phyloP scores from a whole-genome alignment of 2,797 vertebrate genomes.

The Pseudotriccus pelzelni region DNA sequence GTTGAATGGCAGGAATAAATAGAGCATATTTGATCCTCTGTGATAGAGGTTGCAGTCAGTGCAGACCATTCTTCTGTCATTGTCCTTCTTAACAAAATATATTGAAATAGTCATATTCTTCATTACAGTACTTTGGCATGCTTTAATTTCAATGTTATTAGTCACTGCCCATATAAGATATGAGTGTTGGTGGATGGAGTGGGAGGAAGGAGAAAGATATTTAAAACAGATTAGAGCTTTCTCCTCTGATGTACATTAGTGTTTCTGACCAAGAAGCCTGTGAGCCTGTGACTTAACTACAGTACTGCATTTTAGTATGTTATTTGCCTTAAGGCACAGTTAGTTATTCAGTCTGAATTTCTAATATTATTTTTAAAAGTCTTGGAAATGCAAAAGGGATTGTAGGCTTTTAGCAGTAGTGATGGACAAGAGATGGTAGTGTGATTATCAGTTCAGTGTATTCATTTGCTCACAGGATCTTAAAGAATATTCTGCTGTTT shows the following conservation, averaged over 20 bases:
- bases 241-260: not conserved
- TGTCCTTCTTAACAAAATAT: not conserved
- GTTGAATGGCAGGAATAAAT: conserved; percentile 49
- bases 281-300: not conserved
- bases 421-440: not conserved
- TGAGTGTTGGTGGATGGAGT: not conserved
- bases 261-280: not conserved
- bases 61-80: not conserved
- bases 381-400: not conserved
- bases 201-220: conserved; percentile 1
- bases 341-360: conserved; percentile 32
- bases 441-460: not conserved
- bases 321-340: not conserved
- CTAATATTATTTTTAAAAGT: not conserved
- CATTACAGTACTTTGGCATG: not conserved
- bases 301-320: not conserved
- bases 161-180: not conserved
- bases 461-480: not conserved
- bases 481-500: conserved; percentile 16
- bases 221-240: conserved; percentile 25
- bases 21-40: conserved; percentile 38
- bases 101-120: not conserved
- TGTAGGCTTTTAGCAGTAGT: not conserved
- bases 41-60: not conserved
- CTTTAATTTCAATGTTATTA: conserved; percentile 28